Conservation (phyloP, 1,140 invertebrate species). For the Sinonovacula constricta region DNA sequence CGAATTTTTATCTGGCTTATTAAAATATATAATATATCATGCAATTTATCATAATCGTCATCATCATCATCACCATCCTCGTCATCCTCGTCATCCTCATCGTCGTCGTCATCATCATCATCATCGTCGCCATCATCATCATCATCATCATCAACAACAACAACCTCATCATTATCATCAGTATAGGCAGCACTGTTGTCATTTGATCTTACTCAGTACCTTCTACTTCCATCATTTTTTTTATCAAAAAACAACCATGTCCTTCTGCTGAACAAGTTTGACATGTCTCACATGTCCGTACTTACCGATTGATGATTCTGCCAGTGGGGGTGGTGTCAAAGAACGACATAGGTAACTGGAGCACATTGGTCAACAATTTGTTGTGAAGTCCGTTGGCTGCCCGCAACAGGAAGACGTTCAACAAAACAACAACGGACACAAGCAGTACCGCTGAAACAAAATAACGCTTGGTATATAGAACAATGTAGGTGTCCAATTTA, state of each 20-base stretch:
- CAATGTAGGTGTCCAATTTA: no score
- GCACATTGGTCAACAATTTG: conserved; percentile 81
- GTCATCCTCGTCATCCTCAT: no score
- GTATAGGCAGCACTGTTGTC: background rate
- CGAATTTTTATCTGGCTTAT: background rate
- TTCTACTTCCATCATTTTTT: background rate
- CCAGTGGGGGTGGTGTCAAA: conserved; percentile 83
- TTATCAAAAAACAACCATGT: no score
- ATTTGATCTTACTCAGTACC: background rate
- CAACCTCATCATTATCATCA: background rate
- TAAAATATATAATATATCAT: background rate
- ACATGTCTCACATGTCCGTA: background rate
- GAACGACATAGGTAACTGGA: conserved; percentile 80
- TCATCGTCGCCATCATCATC: conserved; percentile 1
- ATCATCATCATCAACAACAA: background rate
- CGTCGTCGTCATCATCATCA: background rate
- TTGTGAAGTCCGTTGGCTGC: conserved; percentile 88
- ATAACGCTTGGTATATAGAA: no score
- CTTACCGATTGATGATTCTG: conserved; percentile 80
- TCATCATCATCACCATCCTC: no score
- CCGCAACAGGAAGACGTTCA: no score
- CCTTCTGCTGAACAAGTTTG: background rate
- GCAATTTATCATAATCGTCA: background rate
- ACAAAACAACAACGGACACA: no score
- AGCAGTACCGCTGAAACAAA: no score